Evolutionary conservation across 1,140 invertebrate species (phyloP), one percentile per base, ranked within the genome.

Genomic region (Drosophila teissieri): DNA sequence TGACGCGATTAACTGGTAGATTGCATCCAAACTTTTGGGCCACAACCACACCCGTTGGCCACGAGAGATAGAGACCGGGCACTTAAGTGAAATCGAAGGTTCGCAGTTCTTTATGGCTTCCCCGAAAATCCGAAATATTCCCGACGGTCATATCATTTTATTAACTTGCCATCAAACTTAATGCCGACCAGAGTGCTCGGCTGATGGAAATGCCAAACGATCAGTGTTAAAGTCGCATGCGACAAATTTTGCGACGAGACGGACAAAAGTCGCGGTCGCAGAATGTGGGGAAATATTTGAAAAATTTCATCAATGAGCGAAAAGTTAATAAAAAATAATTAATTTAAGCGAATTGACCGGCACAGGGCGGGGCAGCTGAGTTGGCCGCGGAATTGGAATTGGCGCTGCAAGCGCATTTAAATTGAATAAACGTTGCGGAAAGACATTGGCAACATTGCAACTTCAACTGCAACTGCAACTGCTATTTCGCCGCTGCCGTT

Each of bases 241-340:
- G 84, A 88, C 83, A 89, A 88, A 88, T 88, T 88, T 88, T 88
- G 65, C 60, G 3, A 8, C 7, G 46, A 56, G 53, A 31, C 39
- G 27, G 34, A 19, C 31, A 27, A n/a, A 24, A n/a, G 54, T 39
- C 1, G 27, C 27, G 27, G 36, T 15, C 37, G 34, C n/a, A 61
- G 76, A 76, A 80, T 80, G 80, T 37, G 55, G 80, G 46, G 74
- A 84, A 65, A 39, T 53, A 88, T 88, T 83, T 88, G 83, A 88
- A 89, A 88, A 80, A 88, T 88, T 78, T 88, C 80, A 89, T 88
- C 84, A 88, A 89, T 88, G 85, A 78, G 76, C 76, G 80, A 88
- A 88, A 88, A 88, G 83, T 88, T 88, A 88, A 88, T 88, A 88
- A 88, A 88, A 88, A 89, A 88, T 89, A 88, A 88, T 88, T 88